Percentiles rank a stretch among this genome's conserved stretches.
Evolutionary conservation across 2,797 vertebrate species (phyloP).

Genomic region (Xyrichtys novacula): DNA sequence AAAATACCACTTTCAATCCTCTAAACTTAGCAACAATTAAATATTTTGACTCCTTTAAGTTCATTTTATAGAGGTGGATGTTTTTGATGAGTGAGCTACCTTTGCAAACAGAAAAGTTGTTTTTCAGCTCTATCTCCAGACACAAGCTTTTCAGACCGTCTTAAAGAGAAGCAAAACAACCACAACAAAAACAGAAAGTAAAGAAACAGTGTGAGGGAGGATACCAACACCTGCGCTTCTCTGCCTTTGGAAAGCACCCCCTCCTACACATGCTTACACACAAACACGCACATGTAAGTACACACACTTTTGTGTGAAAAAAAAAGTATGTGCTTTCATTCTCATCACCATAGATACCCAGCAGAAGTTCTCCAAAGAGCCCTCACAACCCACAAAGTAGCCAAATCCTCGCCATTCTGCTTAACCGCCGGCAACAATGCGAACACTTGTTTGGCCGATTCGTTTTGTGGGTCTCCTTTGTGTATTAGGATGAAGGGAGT

Average conservation of each 20-base stretch:
- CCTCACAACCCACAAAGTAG: constrained; percentile 60
- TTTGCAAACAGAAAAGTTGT: not conserved
- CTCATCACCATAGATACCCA: constrained; percentile 75
- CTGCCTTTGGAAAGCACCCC: constrained; percentile 63
- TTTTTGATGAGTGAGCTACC: constrained; percentile 3
- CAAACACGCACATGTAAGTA: constrained; percentile 29
- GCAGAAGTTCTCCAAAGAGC: constrained; percentile 61
- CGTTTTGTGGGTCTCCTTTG: constrained; percentile 71
- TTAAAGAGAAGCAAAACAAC: constrained; percentile 45
- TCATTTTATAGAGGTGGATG: not conserved
- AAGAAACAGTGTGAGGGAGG: constrained; percentile 39
- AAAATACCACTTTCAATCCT: not conserved
- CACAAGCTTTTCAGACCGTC: constrained; percentile 15
- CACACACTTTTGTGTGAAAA: constrained; percentile 37
- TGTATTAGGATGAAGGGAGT: constrained; percentile 58
- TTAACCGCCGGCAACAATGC: constrained; percentile 73
- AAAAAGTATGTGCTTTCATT: constrained; percentile 57
- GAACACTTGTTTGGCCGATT: constrained; percentile 73
- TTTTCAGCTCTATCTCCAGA: constrained; percentile 38
- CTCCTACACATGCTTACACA: constrained; percentile 26
- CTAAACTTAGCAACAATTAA: not conserved
- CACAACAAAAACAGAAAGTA: constrained; percentile 46
- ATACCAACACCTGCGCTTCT: constrained; percentile 69
- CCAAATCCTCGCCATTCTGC: constrained; percentile 66
- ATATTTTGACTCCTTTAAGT: constrained; percentile 10